Evolutionary conservation across 2,113 vertebrate species (phyloP).

Genomic region (Peromyscus maniculatus): DNA sequence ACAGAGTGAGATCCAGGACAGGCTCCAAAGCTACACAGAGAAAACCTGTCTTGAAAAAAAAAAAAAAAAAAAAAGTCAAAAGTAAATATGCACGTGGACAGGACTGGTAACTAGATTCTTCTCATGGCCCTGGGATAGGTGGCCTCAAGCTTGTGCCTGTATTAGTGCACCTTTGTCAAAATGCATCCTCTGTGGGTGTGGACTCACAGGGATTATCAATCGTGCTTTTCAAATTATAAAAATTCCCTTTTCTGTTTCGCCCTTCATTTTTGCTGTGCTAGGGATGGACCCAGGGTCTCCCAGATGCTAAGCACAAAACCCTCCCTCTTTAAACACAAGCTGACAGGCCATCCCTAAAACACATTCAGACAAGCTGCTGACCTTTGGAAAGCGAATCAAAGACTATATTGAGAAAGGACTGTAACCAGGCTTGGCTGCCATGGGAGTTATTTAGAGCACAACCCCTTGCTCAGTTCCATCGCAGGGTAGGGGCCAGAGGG

Average conservation of each 20-base stretch:
- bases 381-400: conserved; percentile 62
- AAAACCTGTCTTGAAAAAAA: too few species aligned
- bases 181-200: not conserved
- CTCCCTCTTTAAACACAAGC: not conserved
- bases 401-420: conserved; percentile 60
- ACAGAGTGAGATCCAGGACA: too few species aligned
- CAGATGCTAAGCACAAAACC: not conserved
- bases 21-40: too few species aligned
- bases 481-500: not conserved
- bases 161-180: not conserved
- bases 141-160: too few species aligned
- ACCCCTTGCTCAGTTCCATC: conserved; percentile 8
- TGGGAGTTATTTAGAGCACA: conserved; percentile 52
- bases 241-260: not conserved
- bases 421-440: not conserved
- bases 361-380: conserved; percentile 21
- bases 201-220: not conserved
- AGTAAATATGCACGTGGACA: not conserved
- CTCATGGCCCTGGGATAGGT: too few species aligned
- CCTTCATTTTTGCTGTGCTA: not conserved
- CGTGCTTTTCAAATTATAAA: not conserved
- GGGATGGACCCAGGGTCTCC: not conserved
- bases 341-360: conserved; percentile 10
- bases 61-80: not conserved
- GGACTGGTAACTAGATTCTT: not conserved